Evolutionary conservation across 1,140 invertebrate species (phyloP).

Genomic region (Nephila pilipes): DNA sequence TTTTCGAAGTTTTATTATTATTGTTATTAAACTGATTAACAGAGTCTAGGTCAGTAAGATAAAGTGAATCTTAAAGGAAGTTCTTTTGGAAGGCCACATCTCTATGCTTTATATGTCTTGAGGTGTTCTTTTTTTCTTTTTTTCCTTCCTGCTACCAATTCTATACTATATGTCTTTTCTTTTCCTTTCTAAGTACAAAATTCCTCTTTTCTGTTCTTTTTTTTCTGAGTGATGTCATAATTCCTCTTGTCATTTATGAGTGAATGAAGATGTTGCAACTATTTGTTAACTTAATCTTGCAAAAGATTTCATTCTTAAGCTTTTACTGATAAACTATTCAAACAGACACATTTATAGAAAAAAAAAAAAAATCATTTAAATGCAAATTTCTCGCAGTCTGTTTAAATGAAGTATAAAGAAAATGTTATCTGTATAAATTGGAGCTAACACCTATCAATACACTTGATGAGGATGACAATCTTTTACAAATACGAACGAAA

Average conservation of each 20-base stretch:
- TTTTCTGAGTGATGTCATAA: not conserved
- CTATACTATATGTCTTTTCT: not conserved
- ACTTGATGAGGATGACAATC: no score
- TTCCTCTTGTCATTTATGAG: not conserved
- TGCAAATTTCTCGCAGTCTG: no score
- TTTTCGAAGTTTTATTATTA: not conserved
- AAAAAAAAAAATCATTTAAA: no score
- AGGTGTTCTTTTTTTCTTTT: not conserved
- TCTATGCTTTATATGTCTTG: not conserved
- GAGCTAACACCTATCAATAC: no score
- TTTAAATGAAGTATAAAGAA: no score
- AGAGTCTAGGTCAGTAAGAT: conserved; percentile 54
- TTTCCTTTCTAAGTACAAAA: not conserved
- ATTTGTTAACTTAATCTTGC: not conserved
- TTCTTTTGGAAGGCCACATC: not conserved
- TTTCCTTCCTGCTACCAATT: not conserved
- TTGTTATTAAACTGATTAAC: not conserved
- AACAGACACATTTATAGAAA: no score
- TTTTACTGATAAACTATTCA: no score
- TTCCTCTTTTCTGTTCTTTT: not conserved
- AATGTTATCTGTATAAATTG: no score
- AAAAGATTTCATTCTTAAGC: not conserved
- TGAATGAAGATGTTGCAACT: not conserved
- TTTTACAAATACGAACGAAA: no score
- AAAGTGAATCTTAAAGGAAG: conserved; percentile 25